phyloP scores from a whole-genome alignment of 2,888 invertebrate genomes.

The Caenorhabditis afra region DNA sequence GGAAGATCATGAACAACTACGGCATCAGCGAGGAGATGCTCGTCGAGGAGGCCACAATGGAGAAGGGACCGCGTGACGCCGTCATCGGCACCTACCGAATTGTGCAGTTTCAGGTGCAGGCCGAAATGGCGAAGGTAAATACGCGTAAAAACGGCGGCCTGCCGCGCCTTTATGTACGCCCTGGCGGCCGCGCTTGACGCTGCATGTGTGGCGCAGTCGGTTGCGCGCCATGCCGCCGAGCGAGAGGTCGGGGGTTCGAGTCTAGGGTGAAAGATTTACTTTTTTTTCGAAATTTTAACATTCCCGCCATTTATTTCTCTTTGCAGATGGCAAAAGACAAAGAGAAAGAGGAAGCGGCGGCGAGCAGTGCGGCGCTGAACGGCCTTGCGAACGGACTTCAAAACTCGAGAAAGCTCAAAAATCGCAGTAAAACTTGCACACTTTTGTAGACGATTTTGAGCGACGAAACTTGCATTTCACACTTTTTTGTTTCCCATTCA shows the following conservation, averaged over 20 bases:
- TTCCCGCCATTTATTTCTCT: no score
- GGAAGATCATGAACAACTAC: constrained; percentile 63
- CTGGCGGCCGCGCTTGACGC: no score
- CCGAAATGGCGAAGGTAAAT: constrained; percentile 68
- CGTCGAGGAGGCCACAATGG: constrained; percentile 82
- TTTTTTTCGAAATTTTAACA: no score
- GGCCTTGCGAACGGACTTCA: constrained; percentile 15
- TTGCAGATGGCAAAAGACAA: not conserved
- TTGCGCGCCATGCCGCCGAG: no score
- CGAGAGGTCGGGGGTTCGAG: no score
- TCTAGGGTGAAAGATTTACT: no score
- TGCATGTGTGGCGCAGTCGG: no score
- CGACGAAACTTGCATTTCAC: no score
- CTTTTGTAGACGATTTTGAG: constrained; percentile 62
- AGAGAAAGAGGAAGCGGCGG: constrained; percentile 12
- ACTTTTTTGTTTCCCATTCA: no score
- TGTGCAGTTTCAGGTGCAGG: constrained; percentile 82
- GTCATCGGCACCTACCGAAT: constrained; percentile 87
- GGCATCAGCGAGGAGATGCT: constrained; percentile 85
- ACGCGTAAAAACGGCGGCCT: no score
- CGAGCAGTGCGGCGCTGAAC: constrained; percentile 3
- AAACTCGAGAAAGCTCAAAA: constrained; percentile 57
- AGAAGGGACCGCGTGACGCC: constrained; percentile 84
- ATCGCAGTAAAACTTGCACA: constrained; percentile 73
- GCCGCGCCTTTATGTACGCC: no score